Percentiles rank a stretch among this genome's conserved stretches.
These are phyloP conservation scores for Podocnemis expansa DNA, from an alignment of 2,113 vertebrate genomes.

Conservation along the genomic window DNA sequence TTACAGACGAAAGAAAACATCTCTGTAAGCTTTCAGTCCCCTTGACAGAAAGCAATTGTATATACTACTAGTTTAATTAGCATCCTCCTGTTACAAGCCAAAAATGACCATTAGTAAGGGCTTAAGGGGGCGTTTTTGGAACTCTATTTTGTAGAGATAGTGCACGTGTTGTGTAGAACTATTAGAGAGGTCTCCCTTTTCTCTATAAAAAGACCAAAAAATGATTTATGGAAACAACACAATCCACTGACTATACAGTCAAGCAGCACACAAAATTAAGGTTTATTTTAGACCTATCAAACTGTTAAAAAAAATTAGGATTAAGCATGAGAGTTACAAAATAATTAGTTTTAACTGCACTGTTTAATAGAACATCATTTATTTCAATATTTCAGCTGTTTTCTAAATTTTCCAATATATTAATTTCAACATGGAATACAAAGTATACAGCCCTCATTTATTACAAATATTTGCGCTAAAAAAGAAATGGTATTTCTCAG, in stretches of 20 bases:
- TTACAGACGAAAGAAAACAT: constrained; percentile 31
- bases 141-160: neutral
- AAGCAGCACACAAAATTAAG: neutral
- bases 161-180: neutral
- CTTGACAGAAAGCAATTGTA: constrained; percentile 28
- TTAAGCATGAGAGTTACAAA: too few species aligned
- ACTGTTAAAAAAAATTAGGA: too few species aligned
- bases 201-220: neutral
- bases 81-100: constrained; percentile 15
- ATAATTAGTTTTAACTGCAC: too few species aligned
- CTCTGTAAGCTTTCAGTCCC: constrained; percentile 26
- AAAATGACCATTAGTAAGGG: constrained; percentile 39
- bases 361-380: too few species aligned
- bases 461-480: neutral
- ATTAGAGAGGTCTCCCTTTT: neutral
- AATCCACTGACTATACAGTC: neutral
- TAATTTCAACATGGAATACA: too few species aligned
- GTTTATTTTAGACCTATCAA: too few species aligned
- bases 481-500: neutral
- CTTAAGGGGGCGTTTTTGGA: constrained; percentile 4
- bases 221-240: neutral
- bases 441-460: too few species aligned
- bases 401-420: too few species aligned
- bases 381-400: too few species aligned
- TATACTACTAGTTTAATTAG: neutral